Evolutionary conservation across 2,888 invertebrate genomes (phyloP), one percentile per base, ranked within the genome.

Genomic region (Matsumyia berberina): DNA sequence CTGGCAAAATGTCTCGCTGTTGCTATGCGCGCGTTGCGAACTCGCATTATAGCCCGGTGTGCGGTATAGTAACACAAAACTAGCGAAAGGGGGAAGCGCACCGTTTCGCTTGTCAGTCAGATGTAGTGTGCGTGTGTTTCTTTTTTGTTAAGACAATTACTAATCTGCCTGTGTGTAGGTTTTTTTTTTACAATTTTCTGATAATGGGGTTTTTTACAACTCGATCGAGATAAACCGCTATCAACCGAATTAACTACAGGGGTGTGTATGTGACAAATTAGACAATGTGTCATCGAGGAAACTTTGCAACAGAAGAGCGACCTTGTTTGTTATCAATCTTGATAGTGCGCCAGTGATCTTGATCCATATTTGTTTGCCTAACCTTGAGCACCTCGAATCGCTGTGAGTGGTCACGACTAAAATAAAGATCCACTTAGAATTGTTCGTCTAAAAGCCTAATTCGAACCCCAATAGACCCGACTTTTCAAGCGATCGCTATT

Each of bases 11-110:
- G 24, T 77, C 31, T 72, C 39, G 31, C 72, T 82, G 82, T 82
- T 82, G 77, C 82, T 82, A 82, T 82, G 77, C 81, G 49, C 62
- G 53, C 46, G 69, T 77, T 60, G n/a, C 17, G 39, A 11, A 53
- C 37, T 11, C 29, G 39, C 9, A n/a, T 42, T 51, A 37, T 44
- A 11, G 24, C 49, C 31, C 49, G 19, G 51, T 39, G 53, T 44
- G 39, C 35, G 64, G 58, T 42, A 51, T 33, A 51, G 35, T 44
- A 46, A 44, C 15, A 64, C 19, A 64, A 64, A 35, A 64, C 31
- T n/a, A 69, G 35, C 19, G 12, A 57, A 69, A 64, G 69, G 49
- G 78, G 62, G 49, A 72, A 78, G 46, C 55, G 62, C 62, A 60
- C 46, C 57, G 64, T 60, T 70, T 79, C 64, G 57, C 66, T 79